Percentiles rank a stretch among this genome's conserved stretches.
These are phyloP conservation scores for Argynnis bischoffii DNA, from an alignment of 2,888 invertebrate genomes.

Conservation along the genomic window DNA sequence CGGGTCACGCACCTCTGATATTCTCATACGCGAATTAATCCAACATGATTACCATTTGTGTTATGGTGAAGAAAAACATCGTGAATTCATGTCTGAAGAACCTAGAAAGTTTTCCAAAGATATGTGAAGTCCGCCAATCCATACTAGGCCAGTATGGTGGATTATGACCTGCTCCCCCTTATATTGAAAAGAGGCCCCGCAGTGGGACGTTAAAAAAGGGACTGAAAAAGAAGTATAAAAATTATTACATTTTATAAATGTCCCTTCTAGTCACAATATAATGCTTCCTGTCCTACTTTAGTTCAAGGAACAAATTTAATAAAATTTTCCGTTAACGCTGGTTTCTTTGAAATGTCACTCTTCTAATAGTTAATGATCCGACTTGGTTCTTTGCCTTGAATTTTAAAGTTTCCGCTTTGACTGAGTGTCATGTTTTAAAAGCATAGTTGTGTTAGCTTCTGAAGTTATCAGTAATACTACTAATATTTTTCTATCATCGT, in stretches of 20 bases:
- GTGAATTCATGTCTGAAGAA: too few species aligned
- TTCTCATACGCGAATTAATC: too few species aligned
- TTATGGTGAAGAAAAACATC: too few species aligned
- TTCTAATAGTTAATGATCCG: constrained; percentile 19
- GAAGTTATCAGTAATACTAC: too few species aligned
- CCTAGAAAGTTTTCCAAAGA: too few species aligned
- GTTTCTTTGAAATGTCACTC: constrained; percentile 16
- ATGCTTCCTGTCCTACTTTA: background rate
- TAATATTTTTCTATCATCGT: too few species aligned
- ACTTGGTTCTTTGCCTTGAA: constrained; percentile 5
- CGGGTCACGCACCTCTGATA: too few species aligned
- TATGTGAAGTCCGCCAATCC: too few species aligned
- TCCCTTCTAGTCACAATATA: background rate
- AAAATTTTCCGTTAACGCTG: constrained; percentile 13
- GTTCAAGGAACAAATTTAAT: constrained; percentile 21
- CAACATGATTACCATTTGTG: too few species aligned
- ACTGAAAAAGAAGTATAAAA: background rate
- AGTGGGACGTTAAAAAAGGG: background rate
- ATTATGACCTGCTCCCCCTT: too few species aligned
- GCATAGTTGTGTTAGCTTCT: background rate
- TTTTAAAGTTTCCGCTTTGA: constrained; percentile 13
- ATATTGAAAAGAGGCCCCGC: too few species aligned
- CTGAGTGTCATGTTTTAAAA: constrained; percentile 2
- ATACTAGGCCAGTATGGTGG: too few species aligned
- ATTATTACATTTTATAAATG: background rate